These are phyloP conservation scores for Dynastes maya DNA, from an alignment of 2,888 invertebrate species.

Conservation along the genomic window DNA sequence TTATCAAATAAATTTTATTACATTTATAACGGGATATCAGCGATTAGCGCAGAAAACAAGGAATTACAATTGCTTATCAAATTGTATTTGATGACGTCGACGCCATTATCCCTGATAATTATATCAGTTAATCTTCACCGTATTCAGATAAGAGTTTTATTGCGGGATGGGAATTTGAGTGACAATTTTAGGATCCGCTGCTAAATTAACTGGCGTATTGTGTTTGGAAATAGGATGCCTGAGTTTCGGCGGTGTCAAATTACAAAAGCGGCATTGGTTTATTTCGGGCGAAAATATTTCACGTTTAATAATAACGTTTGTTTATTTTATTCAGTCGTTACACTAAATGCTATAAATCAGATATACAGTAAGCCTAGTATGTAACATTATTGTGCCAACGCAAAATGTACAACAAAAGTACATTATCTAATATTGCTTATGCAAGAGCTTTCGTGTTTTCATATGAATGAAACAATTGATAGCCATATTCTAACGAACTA, in stretches of 20 bases:
- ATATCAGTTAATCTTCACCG: slow-evolving; percentile 26
- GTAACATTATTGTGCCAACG: no score
- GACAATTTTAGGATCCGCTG: slow-evolving; percentile 11
- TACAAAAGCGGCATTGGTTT: not conserved
- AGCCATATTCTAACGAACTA: no score
- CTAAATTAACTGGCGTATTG: not conserved
- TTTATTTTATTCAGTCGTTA: not conserved
- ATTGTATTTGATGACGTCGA: slow-evolving; percentile 33
- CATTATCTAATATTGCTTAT: no score
- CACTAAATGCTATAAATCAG: no score
- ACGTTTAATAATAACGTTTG: not conserved
- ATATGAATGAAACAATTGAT: no score
- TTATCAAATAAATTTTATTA: slow-evolving; percentile 17
- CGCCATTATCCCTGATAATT: slow-evolving; percentile 36
- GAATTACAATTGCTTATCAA: slow-evolving; percentile 36
- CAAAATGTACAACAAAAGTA: no score
- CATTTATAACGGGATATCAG: slow-evolving; percentile 18
- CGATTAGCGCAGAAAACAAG: slow-evolving; percentile 19
- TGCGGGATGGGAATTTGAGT: slow-evolving; percentile 23
- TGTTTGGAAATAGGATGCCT: not conserved
- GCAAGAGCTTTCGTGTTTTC: no score
- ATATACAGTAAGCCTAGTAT: no score
- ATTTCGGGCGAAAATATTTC: not conserved
- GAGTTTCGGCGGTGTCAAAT: not conserved
- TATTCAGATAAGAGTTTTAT: slow-evolving; percentile 16